Evolutionary conservation across 2,797 vertebrate species (phyloP), one percentile per base, ranked within the genome.

Genomic region (Mareca strepera): DNA sequence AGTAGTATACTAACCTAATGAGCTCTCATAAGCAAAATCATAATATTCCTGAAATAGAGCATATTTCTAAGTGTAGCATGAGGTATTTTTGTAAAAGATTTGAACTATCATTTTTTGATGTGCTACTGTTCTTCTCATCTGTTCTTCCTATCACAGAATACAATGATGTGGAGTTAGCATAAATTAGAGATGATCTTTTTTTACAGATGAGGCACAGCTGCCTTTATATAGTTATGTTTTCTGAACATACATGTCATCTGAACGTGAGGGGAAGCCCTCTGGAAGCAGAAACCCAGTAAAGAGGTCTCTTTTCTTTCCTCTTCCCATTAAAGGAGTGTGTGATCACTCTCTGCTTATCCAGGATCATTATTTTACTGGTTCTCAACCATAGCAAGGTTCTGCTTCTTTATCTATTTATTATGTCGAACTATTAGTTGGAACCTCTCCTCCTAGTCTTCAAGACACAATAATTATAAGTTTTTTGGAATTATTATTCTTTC

Each of bases 141-240:
- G 10, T 53, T 87, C 31, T 90, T 83, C 56, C 59, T 68, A 12
- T 68, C 43, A 28, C 41, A 66, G 39, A 37, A 56, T 46, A 59
- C 26, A 86, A 4, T 74, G 31, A 39, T 72, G 23, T 60, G 53
- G 44, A 72, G 39, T 77, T 88, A 48, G 52, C 39, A 39, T 82
- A 67, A 92, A 82, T 92, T 72, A 75, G 48, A 85, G 43, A 39
- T 91, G 29, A 67, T 94, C 74, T 94, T 33, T 52, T 93, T 77
- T 76, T 86, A 73, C 68, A 82, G 46, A 41, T 29, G 43, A 50
- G 62, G 64, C 12, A 1, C 23, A 6, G 33, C 82, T 89, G 66
- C 35, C 82, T 85, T 76, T 67, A 14, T 84, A 73, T 52, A 46
- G 59, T 53, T 90, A 7, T 7, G 14, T n/a, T 91, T 89, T 85